Evolutionary conservation across 2,113 vertebrate species (phyloP), one percentile per base, ranked within the genome.

Genomic region (Steatornis caripensis): DNA sequence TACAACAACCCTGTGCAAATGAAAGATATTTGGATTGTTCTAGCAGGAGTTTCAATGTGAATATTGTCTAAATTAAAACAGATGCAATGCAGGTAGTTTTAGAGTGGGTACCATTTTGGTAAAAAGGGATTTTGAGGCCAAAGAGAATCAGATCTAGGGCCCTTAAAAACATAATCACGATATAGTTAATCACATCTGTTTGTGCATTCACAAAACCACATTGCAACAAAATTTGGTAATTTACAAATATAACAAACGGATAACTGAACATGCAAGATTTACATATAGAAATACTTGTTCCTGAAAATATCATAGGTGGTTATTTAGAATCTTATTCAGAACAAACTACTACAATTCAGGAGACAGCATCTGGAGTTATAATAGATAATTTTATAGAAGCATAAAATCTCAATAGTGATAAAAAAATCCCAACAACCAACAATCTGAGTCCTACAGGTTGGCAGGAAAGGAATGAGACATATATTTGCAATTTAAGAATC

Each of bases 401-500:
- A 39, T 82, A 80, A 76, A 86, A 69, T 61, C 34, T 86, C 24
- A 53, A 2, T 5, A 69, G 11, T 36, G 8, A 54, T 58, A 13
- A 87, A 95, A 62, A 15, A 0, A 0, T n/a, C 0, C 9, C 7
- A 48, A 8, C 4, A 53, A 17, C 6, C 48, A 51, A 55, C 4
- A 55, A 17, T 53, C 45, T 57, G 76, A 64, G 51, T 45, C 4
- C 21, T 61, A 5, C 0, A 3, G 8, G 15, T 6, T 74, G 5
- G 3, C 77, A 48, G 12, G 24, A 84, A 92, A 86, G 11, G 34
- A 76, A 39, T 49, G 23, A 80, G 12, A 72, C 8, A 68, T 79
- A 76, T 76, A 88, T 34, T 79, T 76, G 10, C 6, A 69, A 69
- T 54, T 34, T 78, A 89, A 61, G 39, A 54, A 7, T 69, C 45